Conservation (phyloP, 2,113 vertebrate species). For the Todiramphus chloris region DNA sequence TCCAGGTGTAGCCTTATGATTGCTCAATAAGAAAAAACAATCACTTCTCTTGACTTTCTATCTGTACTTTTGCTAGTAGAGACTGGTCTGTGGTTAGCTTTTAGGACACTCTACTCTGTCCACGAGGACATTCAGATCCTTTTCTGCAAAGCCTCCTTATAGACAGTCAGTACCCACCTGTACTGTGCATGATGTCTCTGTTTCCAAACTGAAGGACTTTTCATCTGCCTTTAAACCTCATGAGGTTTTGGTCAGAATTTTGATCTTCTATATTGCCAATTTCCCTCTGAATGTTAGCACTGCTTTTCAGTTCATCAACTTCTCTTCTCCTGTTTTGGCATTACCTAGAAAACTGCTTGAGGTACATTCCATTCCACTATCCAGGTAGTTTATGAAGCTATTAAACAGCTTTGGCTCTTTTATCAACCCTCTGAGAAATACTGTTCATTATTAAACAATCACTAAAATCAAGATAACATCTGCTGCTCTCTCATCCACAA, state of each 20-base stretch:
- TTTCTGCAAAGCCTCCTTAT: neutral
- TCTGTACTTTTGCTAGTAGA: neutral
- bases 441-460: neutral
- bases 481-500: neutral
- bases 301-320: neutral
- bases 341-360: neutral
- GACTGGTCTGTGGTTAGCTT: neutral
- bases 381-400: neutral
- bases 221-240: neutral
- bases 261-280: neutral
- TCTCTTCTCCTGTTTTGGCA: neutral
- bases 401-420: neutral
- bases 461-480: neutral
- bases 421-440: neutral
- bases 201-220: neutral
- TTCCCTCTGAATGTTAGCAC: neutral
- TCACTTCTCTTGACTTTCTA: neutral
- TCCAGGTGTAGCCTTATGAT: neutral
- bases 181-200: neutral
- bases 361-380: neutral
- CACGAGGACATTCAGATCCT: neutral
- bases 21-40: neutral
- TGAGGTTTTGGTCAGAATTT: neutral
- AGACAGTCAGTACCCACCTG: neutral
- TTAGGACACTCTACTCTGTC: neutral